These are phyloP conservation scores for Tolypeutes matacus DNA, from an alignment of 2,797 vertebrate species.

Conservation along the genomic window DNA sequence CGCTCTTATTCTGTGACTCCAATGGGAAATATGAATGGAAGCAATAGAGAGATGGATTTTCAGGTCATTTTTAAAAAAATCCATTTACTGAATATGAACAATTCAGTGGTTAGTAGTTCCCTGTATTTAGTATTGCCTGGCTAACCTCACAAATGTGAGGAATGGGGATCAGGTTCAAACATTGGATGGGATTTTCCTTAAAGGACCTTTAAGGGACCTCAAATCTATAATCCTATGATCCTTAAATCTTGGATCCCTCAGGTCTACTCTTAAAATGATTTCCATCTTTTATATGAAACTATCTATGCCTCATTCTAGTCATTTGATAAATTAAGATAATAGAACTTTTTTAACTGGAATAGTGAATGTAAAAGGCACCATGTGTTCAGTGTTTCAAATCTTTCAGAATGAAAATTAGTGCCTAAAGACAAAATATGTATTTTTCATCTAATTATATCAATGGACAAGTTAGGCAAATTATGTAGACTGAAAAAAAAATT, in stretches of 20 bases:
- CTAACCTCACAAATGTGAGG: neutral
- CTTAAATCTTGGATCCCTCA: neutral
- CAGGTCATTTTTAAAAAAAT: neutral
- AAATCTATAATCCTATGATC: neutral
- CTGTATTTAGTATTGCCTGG: neutral
- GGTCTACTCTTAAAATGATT: neutral
- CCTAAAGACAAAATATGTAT: constrained; percentile 66
- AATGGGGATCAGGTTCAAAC: neutral
- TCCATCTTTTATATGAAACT: neutral
- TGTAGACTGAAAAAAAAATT: constrained; percentile 60
- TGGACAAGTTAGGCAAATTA: constrained; percentile 59
- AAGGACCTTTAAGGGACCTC: neutral
- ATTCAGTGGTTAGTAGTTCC: neutral
- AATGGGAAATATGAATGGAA: neutral
- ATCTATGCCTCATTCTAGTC: neutral
- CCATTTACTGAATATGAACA: neutral
- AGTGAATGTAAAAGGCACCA: neutral
- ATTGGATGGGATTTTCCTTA: neutral
- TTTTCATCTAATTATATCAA: constrained; percentile 69
- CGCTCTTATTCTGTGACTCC: neutral
- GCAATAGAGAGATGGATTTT: neutral
- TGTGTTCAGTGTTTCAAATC: neutral
- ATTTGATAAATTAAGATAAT: constrained; percentile 44
- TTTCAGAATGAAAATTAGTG: constrained; percentile 53
- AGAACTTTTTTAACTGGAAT: constrained; percentile 37